phyloP scores from a whole-genome alignment of 2,888 invertebrate species.

The Carcina quercana region DNA sequence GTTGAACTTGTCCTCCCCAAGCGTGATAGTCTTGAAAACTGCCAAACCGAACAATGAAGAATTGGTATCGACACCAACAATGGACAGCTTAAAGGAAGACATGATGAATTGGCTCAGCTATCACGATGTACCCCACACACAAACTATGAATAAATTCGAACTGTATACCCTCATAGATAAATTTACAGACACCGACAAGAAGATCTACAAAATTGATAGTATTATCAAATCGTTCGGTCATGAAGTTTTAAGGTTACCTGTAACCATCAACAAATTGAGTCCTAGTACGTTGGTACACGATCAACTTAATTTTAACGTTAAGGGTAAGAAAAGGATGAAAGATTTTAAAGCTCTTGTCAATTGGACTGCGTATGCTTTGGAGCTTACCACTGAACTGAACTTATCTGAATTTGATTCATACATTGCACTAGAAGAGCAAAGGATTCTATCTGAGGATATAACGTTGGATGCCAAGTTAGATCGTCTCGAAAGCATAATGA shows the following conservation, averaged over 20 bases:
- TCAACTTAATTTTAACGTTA: too few species aligned
- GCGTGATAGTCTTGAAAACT: conserved; percentile 23
- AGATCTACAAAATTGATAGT: conserved; percentile 17
- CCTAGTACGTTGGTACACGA: too few species aligned
- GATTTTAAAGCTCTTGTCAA: too few species aligned
- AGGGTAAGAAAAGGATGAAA: too few species aligned
- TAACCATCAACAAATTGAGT: conserved; percentile 18
- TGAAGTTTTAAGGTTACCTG: conserved; percentile 24
- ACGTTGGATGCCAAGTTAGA: too few species aligned
- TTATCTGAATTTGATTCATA: too few species aligned
- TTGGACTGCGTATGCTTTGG: too few species aligned
- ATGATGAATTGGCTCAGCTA: conserved; percentile 27
- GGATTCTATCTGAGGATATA: too few species aligned
- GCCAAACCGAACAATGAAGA: conserved; percentile 15
- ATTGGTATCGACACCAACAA: conserved; percentile 10
- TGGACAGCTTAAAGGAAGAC: conserved; percentile 19
- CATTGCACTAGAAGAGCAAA: too few species aligned
- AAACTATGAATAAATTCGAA: conserved; percentile 23
- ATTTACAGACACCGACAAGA: conserved; percentile 18
- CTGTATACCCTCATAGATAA: conserved; percentile 26
- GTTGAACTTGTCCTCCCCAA: conserved; percentile 14
- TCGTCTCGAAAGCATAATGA: too few species aligned
- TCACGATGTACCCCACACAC: conserved; percentile 21
- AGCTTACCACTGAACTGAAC: too few species aligned
- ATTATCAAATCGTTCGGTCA: conserved; percentile 21